Conservation (phyloP, 2,888 invertebrate genomes). For the Aphidius colemani region DNA sequence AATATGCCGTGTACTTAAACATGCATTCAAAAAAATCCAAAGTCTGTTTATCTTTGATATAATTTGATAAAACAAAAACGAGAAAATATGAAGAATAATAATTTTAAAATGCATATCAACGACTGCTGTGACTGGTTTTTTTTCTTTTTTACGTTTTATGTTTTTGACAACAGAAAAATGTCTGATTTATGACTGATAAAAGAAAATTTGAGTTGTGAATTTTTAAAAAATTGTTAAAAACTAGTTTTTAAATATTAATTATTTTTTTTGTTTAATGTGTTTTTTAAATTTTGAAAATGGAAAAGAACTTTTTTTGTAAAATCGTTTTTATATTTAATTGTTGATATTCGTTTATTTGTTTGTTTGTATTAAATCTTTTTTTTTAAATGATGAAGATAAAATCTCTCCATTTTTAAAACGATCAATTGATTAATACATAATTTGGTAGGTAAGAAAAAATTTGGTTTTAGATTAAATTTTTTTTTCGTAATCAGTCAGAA, state of each 20-base stretch:
- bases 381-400: no score
- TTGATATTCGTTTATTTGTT: no score
- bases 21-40: slow-evolving; percentile 46
- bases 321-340: no score
- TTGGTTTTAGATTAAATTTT: not conserved
- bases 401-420: no score
- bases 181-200: not conserved
- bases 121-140: slow-evolving; percentile 17
- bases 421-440: no score
- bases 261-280: no score
- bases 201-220: not conserved
- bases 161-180: not conserved
- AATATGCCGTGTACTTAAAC: slow-evolving; percentile 54
- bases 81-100: slow-evolving; percentile 11
- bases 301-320: no score
- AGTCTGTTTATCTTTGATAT: slow-evolving; percentile 34
- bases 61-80: slow-evolving; percentile 23
- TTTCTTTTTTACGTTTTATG: not conserved
- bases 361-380: no score
- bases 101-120: slow-evolving; percentile 32
- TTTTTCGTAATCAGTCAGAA: not conserved
- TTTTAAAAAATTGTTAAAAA: slow-evolving; percentile 13
- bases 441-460: not conserved
- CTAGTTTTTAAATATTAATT: slow-evolving; percentile 9
- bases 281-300: no score